Conservation (phyloP, 2,113 vertebrate species). For the Lontra canadensis region DNA sequence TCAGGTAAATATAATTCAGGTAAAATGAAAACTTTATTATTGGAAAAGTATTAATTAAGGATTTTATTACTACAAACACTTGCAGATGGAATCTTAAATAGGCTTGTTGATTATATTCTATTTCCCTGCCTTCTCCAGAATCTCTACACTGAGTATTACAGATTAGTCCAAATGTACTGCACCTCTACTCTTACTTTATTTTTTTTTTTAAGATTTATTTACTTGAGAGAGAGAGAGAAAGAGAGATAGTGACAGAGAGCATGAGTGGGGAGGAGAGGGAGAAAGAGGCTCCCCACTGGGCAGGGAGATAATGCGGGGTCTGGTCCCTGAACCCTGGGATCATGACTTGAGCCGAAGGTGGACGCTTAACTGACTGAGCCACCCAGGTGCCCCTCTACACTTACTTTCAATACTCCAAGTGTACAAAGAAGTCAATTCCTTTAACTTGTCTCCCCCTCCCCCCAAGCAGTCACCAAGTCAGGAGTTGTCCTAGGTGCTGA, state of each 20-base stretch:
- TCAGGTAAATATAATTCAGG: background rate
- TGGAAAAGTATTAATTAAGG: background rate
- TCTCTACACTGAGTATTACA: background rate
- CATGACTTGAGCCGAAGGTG: no score
- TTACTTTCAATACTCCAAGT: background rate
- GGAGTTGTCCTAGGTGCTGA: background rate
- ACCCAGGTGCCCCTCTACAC: no score
- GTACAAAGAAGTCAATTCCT: background rate
- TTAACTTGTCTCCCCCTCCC: background rate
- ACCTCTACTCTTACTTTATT: background rate
- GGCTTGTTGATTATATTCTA: background rate
- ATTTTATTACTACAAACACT: background rate
- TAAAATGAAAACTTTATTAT: background rate
- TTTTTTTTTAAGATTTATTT: no score
- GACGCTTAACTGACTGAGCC: no score
- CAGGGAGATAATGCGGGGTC: no score
- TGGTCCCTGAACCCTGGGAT: no score
- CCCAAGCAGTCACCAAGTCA: background rate
- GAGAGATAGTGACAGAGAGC: no score
- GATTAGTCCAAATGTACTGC: background rate
- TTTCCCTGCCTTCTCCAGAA: background rate
- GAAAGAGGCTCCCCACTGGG: no score
- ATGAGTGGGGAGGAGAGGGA: no score
- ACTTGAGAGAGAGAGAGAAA: no score
- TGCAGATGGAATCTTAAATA: background rate